phyloP scores from a whole-genome alignment of 2,113 vertebrate species.

The Petrocephalus zakoni region DNA sequence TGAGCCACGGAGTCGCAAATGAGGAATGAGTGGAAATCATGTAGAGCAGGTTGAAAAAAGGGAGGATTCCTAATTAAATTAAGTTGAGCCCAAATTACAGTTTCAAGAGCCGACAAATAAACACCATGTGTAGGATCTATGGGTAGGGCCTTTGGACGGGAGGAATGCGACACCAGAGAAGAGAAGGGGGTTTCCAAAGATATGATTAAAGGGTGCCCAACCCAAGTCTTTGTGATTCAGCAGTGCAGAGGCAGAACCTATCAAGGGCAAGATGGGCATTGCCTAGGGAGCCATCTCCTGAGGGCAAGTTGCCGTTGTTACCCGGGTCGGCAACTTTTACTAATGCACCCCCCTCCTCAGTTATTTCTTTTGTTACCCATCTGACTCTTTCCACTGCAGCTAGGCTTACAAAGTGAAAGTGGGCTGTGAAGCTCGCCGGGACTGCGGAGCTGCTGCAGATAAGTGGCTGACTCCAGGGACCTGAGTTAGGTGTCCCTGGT shows the following conservation, averaged over 20 bases:
- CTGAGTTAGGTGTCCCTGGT: neutral
- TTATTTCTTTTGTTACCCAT: neutral
- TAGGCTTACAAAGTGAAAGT: too few species aligned
- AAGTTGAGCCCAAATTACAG: neutral
- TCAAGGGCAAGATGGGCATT: neutral
- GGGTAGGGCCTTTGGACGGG: neutral
- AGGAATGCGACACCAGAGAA: neutral
- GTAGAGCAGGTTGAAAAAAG: neutral
- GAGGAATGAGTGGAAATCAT: neutral
- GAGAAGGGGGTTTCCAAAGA: neutral
- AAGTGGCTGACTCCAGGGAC: neutral
- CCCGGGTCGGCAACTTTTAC: neutral
- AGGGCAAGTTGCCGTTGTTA: neutral
- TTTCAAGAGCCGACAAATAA: neutral
- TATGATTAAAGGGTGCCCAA: neutral
- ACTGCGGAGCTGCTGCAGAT: neutral
- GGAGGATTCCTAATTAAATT: neutral
- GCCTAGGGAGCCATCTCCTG: neutral
- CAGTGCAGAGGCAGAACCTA: neutral
- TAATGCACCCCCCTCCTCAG: neutral
- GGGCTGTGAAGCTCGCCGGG: neutral
- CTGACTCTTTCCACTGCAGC: neutral
- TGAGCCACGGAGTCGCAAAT: neutral
- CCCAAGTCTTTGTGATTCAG: neutral
- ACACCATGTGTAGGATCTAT: neutral